These are phyloP conservation scores for Borostomias antarcticus DNA, from an alignment of 2,797 vertebrate genomes.

Conservation along the genomic window DNA sequence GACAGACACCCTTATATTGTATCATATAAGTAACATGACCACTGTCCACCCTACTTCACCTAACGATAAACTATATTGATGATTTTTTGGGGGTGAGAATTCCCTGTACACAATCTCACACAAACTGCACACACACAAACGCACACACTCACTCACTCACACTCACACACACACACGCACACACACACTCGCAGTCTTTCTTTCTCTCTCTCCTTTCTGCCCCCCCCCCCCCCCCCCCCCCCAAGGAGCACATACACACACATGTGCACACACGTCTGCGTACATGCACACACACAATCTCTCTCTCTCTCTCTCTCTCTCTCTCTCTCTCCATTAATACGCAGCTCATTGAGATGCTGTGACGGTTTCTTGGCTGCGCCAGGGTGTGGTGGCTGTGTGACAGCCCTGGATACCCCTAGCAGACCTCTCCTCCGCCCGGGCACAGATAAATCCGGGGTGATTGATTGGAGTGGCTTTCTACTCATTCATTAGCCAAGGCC, in stretches of 20 bases:
- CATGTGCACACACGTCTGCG: no score
- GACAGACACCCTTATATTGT: no score
- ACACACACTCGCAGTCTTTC: background rate
- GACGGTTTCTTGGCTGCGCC: constrained; percentile 72
- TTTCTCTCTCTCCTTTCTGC: background rate
- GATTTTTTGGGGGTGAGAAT: background rate
- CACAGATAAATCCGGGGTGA: constrained; percentile 79
- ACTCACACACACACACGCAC: constrained; percentile 2
- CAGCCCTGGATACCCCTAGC: constrained; percentile 80
- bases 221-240: background rate
- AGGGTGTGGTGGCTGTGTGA: constrained; percentile 63
- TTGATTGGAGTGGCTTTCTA: constrained; percentile 78
- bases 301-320: no score
- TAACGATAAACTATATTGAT: background rate
- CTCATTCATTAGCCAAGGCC: constrained; percentile 82
- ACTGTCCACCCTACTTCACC: background rate
- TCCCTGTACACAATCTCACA: background rate
- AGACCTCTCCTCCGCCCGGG: constrained; percentile 80
- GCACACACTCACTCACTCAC: constrained; percentile 16
- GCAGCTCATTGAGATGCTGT: constrained; percentile 68
- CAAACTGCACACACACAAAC: constrained; percentile 12
- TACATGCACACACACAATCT: no score
- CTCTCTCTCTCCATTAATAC: constrained; percentile 57
- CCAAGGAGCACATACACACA: no score
- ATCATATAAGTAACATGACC: background rate